phyloP scores from a whole-genome alignment of 2,113 vertebrate genomes.

The Pteronura brasiliensis region DNA sequence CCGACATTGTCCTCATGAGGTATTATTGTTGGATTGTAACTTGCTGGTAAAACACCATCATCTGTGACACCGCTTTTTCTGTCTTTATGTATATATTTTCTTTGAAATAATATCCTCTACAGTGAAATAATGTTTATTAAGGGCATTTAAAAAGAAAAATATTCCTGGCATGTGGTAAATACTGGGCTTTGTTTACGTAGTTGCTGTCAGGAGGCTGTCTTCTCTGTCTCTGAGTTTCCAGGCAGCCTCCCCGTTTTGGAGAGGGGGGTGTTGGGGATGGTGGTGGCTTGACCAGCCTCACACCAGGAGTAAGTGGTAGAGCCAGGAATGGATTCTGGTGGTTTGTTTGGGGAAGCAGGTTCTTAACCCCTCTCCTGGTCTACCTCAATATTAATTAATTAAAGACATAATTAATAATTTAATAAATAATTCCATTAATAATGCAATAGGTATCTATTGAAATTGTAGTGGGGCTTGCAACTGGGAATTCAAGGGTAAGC shows the following conservation, averaged over 20 bases:
- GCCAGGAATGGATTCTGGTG: background rate
- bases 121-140: background rate
- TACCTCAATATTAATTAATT: background rate
- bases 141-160: background rate
- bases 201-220: background rate
- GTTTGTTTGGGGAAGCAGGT: background rate
- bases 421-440: background rate
- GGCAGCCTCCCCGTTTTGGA: background rate
- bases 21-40: background rate
- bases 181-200: background rate
- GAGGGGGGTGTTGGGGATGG: background rate
- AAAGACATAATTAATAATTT: background rate
- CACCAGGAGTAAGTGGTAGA: background rate
- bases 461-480: background rate
- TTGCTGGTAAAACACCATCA: background rate
- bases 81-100: background rate
- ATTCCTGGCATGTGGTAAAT: background rate
- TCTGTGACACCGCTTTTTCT: background rate
- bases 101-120: background rate
- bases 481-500: background rate
- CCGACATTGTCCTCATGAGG: fast-evolving
- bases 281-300: background rate
- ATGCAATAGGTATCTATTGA: background rate
- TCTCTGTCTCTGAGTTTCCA: background rate
- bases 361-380: background rate